Evolutionary conservation across 2,797 vertebrate genomes (phyloP).

Genomic region (Hypotaenidia philippensis): DNA sequence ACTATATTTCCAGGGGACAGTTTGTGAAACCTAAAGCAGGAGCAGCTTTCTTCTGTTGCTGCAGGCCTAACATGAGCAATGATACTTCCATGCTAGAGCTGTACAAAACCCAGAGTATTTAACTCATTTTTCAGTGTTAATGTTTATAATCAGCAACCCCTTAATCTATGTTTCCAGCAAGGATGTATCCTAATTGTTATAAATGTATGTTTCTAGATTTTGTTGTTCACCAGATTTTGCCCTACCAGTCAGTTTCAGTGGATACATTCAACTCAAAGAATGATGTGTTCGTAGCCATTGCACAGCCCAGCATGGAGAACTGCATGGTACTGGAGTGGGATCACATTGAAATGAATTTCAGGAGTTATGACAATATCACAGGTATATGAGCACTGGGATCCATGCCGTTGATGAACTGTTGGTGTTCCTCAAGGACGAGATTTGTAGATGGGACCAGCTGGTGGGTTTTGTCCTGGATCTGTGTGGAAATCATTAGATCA

Average conservation of each 20-base stretch:
- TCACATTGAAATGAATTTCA: slow-evolving; percentile 99
- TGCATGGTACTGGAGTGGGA: slow-evolving; percentile 98
- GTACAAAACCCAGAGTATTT: neutral
- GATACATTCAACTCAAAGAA: slow-evolving; percentile 96
- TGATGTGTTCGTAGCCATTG: slow-evolving; percentile 95
- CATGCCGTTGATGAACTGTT: neutral
- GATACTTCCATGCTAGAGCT: neutral
- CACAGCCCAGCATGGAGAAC: slow-evolving; percentile 94
- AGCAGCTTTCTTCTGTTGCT: neutral
- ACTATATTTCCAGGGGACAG: neutral
- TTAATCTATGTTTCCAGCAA: neutral
- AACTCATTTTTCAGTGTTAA: neutral
- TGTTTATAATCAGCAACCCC: neutral
- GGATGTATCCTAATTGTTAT: neutral
- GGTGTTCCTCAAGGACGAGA: neutral
- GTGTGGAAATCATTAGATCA: neutral
- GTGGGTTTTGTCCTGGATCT: neutral
- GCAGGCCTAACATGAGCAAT: neutral
- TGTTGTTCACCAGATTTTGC: slow-evolving; percentile 91
- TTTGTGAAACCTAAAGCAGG: neutral
- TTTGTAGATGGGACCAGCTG: neutral
- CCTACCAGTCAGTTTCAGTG: slow-evolving; percentile 93
- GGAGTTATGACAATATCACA: slow-evolving; percentile 98
- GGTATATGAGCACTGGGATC: slow-evolving; percentile 77
- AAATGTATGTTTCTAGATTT: slow-evolving; percentile 87